Percentiles rank a stretch among this genome's conserved stretches.
Evolutionary conservation across 1,140 invertebrate genomes (phyloP).

Genomic region (Hormaphis cornu): DNA sequence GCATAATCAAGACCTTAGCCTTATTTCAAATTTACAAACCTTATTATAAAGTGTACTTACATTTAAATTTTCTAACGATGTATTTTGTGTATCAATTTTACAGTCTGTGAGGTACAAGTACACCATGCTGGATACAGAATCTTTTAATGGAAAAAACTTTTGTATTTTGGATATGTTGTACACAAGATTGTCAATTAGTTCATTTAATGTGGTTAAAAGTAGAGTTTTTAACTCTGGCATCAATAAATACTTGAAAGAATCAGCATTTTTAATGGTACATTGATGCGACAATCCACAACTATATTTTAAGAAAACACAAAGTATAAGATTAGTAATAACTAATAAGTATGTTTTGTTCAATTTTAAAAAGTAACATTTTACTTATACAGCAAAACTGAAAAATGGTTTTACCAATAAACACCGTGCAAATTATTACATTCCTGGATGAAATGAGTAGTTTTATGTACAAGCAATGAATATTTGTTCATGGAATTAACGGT

Average conservation of each 20-base stretch:
- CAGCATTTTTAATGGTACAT: background rate
- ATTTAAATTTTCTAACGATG: constrained; percentile 13
- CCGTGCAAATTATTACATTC: constrained; percentile 4
- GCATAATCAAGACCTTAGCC: too few species aligned
- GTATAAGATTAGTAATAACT: too few species aligned
- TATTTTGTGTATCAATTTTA: constrained; percentile 4
- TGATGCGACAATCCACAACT: background rate
- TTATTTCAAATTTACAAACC: background rate
- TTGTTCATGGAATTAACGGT: constrained; percentile 11
- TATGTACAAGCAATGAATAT: constrained; percentile 5
- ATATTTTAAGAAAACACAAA: background rate
- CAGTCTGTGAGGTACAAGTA: background rate
- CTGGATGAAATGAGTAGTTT: background rate
- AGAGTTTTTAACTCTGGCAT: constrained; percentile 4
- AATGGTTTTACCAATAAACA: background rate
- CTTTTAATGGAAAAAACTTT: background rate
- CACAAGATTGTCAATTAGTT: constrained; percentile 1
- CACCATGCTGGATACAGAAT: background rate
- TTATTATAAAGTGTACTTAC: background rate
- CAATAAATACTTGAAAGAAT: constrained; percentile 1
- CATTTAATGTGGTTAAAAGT: background rate
- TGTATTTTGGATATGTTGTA: constrained; percentile 1
- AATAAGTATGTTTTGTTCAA: too few species aligned
- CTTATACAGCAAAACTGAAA: too few species aligned
- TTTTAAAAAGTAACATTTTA: too few species aligned